Conservation (phyloP, 2,888 invertebrate species). For the Nasonovia ribisnigri region DNA sequence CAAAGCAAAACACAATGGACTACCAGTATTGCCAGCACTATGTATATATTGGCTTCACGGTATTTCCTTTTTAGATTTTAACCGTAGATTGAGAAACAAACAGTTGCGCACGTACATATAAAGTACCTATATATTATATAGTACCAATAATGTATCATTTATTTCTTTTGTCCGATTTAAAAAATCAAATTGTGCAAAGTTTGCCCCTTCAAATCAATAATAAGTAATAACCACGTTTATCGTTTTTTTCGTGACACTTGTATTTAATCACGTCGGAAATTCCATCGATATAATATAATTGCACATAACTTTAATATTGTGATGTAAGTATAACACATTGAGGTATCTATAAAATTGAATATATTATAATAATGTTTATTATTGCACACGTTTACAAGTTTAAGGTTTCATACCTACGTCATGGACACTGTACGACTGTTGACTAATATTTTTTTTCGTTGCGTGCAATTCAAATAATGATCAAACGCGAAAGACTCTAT, state of each 20-base stretch:
- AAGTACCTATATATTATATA: not conserved
- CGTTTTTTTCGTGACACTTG: not conserved
- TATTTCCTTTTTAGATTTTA: conserved; percentile 37
- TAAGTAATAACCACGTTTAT: not conserved
- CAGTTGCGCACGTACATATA: not conserved
- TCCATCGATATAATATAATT: not conserved
- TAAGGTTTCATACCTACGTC: not conserved
- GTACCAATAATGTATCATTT: conserved; percentile 1
- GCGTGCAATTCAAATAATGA: not conserved
- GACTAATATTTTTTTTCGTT: not conserved
- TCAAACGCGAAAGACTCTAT: not conserved
- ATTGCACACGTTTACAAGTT: not conserved
- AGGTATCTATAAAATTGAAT: not conserved
- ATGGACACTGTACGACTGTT: not conserved
- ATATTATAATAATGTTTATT: not conserved
- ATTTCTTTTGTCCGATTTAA: not conserved
- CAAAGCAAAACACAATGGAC: not conserved
- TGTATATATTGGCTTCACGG: not conserved
- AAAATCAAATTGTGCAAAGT: not conserved
- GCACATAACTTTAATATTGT: not conserved
- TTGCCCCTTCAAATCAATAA: not conserved
- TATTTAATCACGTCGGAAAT: not conserved
- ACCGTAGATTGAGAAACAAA: not conserved
- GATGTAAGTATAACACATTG: not conserved
- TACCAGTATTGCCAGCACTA: not conserved